phyloP scores from a whole-genome alignment of 2,113 vertebrate genomes.

The Thalassoma bifasciatum region DNA sequence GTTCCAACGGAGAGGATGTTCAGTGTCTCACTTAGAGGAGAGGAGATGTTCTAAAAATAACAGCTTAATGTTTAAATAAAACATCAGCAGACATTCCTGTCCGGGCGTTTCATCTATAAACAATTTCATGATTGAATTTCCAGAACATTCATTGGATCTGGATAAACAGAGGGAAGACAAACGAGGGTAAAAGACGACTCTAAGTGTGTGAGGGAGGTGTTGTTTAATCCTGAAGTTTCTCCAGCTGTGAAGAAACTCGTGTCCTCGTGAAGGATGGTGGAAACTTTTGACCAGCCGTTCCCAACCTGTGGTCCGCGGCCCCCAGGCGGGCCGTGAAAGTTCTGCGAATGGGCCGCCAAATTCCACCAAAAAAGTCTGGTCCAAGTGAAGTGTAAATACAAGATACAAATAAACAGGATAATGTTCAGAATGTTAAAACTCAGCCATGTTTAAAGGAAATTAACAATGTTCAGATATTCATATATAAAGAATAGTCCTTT shows the following conservation, averaged over 20 bases:
- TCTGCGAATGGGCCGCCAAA: no score
- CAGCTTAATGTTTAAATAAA: conserved; percentile 16
- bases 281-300: no score
- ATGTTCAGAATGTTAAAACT: no score
- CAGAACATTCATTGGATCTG: conserved; percentile 1
- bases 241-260: background rate
- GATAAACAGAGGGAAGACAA: background rate
- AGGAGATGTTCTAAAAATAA: conserved; percentile 32
- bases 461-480: no score
- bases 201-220: background rate
- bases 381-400: no score
- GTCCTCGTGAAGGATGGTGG: no score
- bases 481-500: no score
- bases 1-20: conserved; percentile 19
- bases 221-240: background rate
- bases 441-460: no score
- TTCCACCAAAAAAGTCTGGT: no score
- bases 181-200: background rate
- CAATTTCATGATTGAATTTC: conserved; percentile 15
- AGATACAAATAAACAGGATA: no score
- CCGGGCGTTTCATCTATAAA: conserved; percentile 8
- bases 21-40: conserved; percentile 1
- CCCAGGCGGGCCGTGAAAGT: no score
- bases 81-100: background rate
- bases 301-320: no score